Evolutionary conservation across 30 jellyfish, hydroid and myxozoan species (phyloP).

Genomic region (Chrysaora quinquecirrha): DNA sequence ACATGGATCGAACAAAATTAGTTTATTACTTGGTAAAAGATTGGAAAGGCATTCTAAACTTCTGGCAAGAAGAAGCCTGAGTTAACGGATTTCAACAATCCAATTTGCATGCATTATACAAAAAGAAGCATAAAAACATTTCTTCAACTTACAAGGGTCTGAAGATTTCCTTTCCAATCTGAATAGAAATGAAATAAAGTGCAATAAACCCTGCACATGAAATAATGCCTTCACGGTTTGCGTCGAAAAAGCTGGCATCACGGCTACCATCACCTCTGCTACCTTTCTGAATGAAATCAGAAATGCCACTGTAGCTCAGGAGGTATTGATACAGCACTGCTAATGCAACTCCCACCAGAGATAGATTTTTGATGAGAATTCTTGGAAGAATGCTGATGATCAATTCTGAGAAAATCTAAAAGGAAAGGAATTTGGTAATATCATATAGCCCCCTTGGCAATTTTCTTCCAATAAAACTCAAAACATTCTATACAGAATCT

Average conservation of each 20-base stretch:
- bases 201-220: conserved; percentile 76
- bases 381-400: background rate
- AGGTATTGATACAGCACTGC: conserved; percentile 49
- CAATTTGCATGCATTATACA: too few relatives aligned
- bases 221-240: conserved; percentile 88
- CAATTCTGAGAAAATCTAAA: conserved; percentile 23
- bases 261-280: conserved; percentile 65
- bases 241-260: conserved; percentile 64
- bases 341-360: conserved; percentile 24
- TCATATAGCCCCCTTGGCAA: too few relatives aligned
- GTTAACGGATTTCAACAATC: too few relatives aligned
- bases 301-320: conserved; percentile 53
- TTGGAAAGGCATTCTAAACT: too few relatives aligned
- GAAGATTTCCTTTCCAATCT: conserved; percentile 65
- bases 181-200: conserved; percentile 60
- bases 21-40: too few relatives aligned
- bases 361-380: background rate
- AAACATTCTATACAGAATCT: too few relatives aligned
- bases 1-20: too few relatives aligned
- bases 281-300: conserved; percentile 52
- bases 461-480: too few relatives aligned
- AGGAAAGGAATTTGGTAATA: background rate
- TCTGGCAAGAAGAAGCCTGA: too few relatives aligned
- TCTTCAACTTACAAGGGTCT: conserved; percentile 19
- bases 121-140: too few relatives aligned